A percentile compares a stretch with the other conserved stretches of the same genome.
Evolutionary conservation across 2,113 vertebrate species (phyloP).

Genomic region (Halcyon senegalensis): DNA sequence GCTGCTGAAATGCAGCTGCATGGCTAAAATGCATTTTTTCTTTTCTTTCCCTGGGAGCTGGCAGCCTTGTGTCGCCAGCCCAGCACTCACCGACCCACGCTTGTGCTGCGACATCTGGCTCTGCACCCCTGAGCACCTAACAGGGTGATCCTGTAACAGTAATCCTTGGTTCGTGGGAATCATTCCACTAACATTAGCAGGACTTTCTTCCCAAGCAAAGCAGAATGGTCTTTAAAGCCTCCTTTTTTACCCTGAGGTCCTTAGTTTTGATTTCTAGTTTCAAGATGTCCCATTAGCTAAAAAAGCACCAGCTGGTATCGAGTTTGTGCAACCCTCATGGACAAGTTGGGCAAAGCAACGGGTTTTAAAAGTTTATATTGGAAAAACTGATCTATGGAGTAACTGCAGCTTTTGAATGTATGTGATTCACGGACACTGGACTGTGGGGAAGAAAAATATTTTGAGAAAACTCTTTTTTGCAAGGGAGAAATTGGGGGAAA

Average conservation of each 20-base stretch:
- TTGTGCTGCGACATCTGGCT: background rate
- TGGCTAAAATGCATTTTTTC: background rate
- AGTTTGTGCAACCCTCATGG: background rate
- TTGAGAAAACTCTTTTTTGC: constrained; percentile 39
- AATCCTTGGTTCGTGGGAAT: background rate
- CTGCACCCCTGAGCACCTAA: background rate
- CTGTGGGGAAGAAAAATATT: constrained; percentile 29
- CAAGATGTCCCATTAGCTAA: background rate
- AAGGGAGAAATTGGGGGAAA: constrained; percentile 9
- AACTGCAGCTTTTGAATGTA: constrained; percentile 57
- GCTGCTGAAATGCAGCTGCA: background rate
- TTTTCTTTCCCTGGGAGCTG: background rate
- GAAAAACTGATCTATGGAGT: background rate
- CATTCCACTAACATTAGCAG: background rate
- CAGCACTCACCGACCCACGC: rapidly evolving
- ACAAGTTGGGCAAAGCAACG: background rate
- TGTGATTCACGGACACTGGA: constrained; percentile 37
- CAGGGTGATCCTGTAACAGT: rapidly evolving
- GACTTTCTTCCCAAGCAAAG: background rate
- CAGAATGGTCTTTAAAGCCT: background rate
- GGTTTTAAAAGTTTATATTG: constrained; percentile 8
- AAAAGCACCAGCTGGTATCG: background rate
- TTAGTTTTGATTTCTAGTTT: background rate
- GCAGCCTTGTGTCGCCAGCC: background rate
- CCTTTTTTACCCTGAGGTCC: background rate